Conservation (phyloP, 2,888 invertebrate species). For the Lepidocyrtinus sp. region DNA sequence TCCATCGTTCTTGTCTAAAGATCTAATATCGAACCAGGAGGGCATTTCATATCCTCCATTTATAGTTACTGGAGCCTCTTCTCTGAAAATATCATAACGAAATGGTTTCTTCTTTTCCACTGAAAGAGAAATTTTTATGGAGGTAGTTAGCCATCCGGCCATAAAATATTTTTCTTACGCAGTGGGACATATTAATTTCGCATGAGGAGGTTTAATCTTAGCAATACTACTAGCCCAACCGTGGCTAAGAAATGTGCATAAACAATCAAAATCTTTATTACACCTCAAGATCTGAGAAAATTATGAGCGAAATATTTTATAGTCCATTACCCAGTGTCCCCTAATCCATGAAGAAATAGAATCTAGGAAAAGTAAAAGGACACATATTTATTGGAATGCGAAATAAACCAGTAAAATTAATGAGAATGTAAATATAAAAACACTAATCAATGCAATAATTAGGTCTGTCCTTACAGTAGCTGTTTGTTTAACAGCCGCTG, state of each 20-base stretch:
- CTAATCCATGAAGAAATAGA: conserved; percentile 95
- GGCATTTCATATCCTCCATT: conserved; percentile 95
- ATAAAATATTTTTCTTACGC: conserved; percentile 58
- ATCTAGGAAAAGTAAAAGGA: conserved; percentile 78
- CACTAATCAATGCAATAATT: neutral
- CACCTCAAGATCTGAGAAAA: neutral
- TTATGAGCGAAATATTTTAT: too few relatives aligned
- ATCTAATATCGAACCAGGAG: conserved; percentile 80
- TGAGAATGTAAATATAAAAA: neutral
- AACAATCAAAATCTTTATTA: neutral
- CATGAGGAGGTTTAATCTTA: conserved; percentile 84
- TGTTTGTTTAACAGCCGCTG: conserved; percentile 87
- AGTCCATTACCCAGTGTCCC: conserved; percentile 93
- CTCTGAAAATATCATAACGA: conserved; percentile 73
- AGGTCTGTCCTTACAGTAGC: conserved; percentile 85
- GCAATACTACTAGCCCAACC: conserved; percentile 94
- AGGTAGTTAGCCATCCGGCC: neutral
- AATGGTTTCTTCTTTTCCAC: neutral
- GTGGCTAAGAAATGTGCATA: conserved; percentile 78
- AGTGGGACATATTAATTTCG: conserved; percentile 93
- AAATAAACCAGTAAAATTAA: neutral
- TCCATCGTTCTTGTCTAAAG: conserved; percentile 64
- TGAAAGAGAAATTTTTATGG: too few relatives aligned
- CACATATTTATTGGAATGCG: neutral
- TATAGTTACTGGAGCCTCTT: conserved; percentile 90